phyloP scores from a whole-genome alignment of 1,140 invertebrate genomes.

The Bombus vancouverensis region DNA sequence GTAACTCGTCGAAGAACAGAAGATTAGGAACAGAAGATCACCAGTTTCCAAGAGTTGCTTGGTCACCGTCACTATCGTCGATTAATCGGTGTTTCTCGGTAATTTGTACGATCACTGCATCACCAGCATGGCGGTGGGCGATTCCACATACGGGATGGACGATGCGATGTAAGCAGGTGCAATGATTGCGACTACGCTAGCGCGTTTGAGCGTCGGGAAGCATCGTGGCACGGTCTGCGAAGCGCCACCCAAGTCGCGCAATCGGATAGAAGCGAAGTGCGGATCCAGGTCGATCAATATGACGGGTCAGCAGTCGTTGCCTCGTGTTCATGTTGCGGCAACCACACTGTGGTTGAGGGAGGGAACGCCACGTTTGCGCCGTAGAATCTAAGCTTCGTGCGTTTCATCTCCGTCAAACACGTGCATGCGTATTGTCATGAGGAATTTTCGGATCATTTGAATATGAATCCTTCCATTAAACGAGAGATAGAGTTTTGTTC shows the following conservation, averaged over 20 bases:
- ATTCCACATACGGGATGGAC: conserved; percentile 40
- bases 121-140: conserved; percentile 46
- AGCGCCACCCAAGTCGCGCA: conserved; percentile 53
- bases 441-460: background rate
- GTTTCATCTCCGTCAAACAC: background rate
- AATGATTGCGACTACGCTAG: conserved; percentile 48
- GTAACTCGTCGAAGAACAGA: background rate
- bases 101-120: conserved; percentile 19
- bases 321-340: conserved; percentile 62
- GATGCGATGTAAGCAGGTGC: conserved; percentile 33
- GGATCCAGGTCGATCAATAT: conserved; percentile 70
- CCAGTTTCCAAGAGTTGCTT: background rate
- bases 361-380: conserved; percentile 21
- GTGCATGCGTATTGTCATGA: too few species aligned
- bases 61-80: background rate
- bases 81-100: background rate
- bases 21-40: too few species aligned
- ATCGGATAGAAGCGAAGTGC: conserved; percentile 48
- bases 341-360: background rate
- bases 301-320: conserved; percentile 51
- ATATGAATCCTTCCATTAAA: background rate
- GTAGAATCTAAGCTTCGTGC: background rate
- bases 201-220: conserved; percentile 25
- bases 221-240: conserved; percentile 28
- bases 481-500: background rate